These are phyloP conservation scores for Oconnorella tubifera DNA, from an alignment of 2,888 invertebrate species.

Conservation along the genomic window DNA sequence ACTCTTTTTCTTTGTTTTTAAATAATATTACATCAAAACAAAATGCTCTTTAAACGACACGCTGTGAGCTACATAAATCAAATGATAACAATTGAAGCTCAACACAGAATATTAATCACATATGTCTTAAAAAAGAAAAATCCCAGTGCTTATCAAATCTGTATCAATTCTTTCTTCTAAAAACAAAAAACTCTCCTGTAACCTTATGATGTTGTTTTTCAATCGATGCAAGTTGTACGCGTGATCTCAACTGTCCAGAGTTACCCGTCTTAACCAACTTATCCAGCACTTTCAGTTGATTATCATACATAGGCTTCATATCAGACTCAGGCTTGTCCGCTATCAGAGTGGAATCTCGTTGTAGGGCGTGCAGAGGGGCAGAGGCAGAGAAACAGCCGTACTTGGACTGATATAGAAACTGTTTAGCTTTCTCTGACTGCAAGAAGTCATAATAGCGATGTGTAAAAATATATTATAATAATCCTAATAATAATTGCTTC, in stretches of 20 bases:
- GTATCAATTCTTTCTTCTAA: no score
- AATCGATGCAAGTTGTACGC: slow-evolving; percentile 8
- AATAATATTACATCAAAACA: no score
- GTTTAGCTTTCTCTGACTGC: slow-evolving; percentile 75
- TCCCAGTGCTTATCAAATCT: no score
- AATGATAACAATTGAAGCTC: no score
- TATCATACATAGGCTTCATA: slow-evolving; percentile 9
- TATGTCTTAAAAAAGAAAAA: no score
- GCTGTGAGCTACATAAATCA: no score
- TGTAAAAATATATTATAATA: no score
- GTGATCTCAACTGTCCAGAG: slow-evolving; percentile 6
- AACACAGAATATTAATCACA: no score
- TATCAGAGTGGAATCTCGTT: slow-evolving; percentile 68
- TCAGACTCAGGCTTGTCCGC: slow-evolving; percentile 38
- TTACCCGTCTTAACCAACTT: slow-evolving; percentile 10
- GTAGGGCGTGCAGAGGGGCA: slow-evolving; percentile 77
- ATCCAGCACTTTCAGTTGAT: slow-evolving; percentile 10
- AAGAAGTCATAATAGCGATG: slow-evolving; percentile 1
- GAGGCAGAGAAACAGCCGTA: slow-evolving; percentile 67
- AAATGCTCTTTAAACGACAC: no score
- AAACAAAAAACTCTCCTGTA: no score
- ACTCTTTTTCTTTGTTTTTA: no score
- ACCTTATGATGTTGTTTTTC: slow-evolving; percentile 20
- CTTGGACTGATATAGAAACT: slow-evolving; percentile 72
- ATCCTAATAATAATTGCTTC: no score